Conservation (phyloP, 2,888 invertebrate species). For the Magallana nippona region DNA sequence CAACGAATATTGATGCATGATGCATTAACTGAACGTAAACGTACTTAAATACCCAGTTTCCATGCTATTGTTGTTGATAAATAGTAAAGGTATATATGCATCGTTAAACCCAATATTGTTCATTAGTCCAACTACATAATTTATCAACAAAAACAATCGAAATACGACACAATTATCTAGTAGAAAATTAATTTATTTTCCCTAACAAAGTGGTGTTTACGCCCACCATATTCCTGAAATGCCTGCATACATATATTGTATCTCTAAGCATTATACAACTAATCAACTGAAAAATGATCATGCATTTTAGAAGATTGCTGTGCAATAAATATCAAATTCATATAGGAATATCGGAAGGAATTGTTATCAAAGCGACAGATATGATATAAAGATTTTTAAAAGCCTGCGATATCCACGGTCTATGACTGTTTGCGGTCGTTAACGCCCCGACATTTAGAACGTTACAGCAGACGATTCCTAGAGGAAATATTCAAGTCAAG, state of each 20-base stretch:
- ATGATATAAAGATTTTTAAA: neutral
- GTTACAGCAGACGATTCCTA: neutral
- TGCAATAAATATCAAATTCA: slow-evolving; percentile 25
- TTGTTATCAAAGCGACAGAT: neutral
- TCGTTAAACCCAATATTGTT: no score
- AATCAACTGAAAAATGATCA: slow-evolving; percentile 33
- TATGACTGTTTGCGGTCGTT: neutral
- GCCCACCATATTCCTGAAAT: neutral
- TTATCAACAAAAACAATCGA: neutral
- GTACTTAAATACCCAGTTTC: no score
- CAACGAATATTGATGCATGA: no score
- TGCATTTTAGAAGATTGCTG: slow-evolving; percentile 13
- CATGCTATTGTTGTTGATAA: no score
- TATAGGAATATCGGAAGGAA: neutral
- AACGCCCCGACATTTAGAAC: neutral
- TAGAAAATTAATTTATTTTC: neutral
- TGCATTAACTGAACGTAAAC: no score
- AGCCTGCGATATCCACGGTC: slow-evolving; percentile 5
- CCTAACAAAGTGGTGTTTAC: slow-evolving; percentile 1
- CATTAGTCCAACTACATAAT: no score
- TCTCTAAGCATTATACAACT: neutral
- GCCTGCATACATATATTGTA: neutral
- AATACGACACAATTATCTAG: neutral
- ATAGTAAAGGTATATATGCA: no score
- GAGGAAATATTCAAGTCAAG: neutral